A percentile compares a stretch with the other conserved stretches of the same genome.
Conservation (phyloP, 2,797 vertebrate genomes). For the Peromyscus eremicus region DNA sequence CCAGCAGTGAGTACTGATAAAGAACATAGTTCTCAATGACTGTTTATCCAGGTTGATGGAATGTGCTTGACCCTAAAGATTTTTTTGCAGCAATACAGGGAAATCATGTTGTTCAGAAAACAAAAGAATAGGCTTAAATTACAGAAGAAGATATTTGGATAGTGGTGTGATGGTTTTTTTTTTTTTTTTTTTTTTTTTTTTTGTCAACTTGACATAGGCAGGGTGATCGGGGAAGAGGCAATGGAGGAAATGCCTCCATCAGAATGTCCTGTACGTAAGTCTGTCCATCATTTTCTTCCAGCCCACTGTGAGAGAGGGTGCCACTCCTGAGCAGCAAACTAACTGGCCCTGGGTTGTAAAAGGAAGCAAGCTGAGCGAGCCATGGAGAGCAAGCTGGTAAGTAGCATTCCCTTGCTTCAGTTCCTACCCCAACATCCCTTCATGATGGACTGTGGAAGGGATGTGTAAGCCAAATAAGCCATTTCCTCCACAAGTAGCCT, state of each 20-base stretch:
- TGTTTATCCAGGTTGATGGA: constrained; percentile 41
- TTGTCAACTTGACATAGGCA: not conserved
- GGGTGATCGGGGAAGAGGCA: not conserved
- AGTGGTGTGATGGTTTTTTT: not conserved
- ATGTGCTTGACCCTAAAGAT: not conserved
- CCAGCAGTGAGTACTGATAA: not conserved
- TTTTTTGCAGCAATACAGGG: not conserved
- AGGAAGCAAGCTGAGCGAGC: not conserved
- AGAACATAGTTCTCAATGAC: not conserved
- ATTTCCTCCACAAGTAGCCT: not conserved
- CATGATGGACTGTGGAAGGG: not conserved
- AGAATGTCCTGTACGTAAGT: too few species aligned
- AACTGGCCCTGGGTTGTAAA: not conserved
- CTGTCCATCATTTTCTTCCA: not conserved
- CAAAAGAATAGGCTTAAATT: not conserved
- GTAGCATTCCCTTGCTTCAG: not conserved
- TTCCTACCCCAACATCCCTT: not conserved
- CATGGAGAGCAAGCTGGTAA: not conserved
- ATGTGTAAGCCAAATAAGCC: not conserved
- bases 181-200: not conserved
- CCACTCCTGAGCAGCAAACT: not conserved
- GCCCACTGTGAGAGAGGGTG: not conserved
- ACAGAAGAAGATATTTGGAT: not conserved
- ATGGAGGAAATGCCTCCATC: not conserved
- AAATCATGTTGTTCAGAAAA: not conserved